These are phyloP conservation scores for Luperina testacea DNA, from an alignment of 2,888 invertebrate genomes.

Conservation along the genomic window DNA sequence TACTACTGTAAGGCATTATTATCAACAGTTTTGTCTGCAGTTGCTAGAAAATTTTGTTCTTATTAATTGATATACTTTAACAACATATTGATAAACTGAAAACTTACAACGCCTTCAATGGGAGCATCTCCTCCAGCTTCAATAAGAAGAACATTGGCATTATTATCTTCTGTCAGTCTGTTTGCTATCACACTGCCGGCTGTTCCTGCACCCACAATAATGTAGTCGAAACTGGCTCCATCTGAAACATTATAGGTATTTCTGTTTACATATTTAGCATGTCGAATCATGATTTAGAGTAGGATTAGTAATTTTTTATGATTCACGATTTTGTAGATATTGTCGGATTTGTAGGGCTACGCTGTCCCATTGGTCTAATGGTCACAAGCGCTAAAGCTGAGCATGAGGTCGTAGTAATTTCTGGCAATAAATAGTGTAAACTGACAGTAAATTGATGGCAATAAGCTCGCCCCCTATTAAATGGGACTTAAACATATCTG, in stretches of 20 bases:
- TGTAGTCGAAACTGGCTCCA: slow-evolving; percentile 54
- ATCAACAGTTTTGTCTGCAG: background rate
- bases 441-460: too few relatives aligned
- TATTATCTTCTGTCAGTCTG: slow-evolving; percentile 57
- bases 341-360: background rate
- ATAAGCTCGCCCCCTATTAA: too few relatives aligned
- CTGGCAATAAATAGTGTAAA: too few relatives aligned
- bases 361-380: too few relatives aligned
- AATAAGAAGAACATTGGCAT: slow-evolving; percentile 78
- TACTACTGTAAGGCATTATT: background rate
- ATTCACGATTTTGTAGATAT: background rate
- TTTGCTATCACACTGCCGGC: slow-evolving; percentile 65
- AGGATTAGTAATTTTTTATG: background rate
- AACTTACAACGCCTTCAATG: slow-evolving; percentile 50
- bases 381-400: too few relatives aligned
- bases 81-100: background rate
- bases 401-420: too few relatives aligned
- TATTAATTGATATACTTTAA: background rate
- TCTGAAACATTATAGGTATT: slow-evolving; percentile 38
- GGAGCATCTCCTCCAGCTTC: slow-evolving; percentile 85
- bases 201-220: slow-evolving; percentile 61
- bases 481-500: too few relatives aligned
- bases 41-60: background rate
- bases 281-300: background rate
- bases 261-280: background rate